Percentiles rank a stretch among this genome's conserved stretches.
Evolutionary conservation across 1,140 invertebrate genomes (phyloP).

Genomic region (Dendroctonus ponderosae): DNA sequence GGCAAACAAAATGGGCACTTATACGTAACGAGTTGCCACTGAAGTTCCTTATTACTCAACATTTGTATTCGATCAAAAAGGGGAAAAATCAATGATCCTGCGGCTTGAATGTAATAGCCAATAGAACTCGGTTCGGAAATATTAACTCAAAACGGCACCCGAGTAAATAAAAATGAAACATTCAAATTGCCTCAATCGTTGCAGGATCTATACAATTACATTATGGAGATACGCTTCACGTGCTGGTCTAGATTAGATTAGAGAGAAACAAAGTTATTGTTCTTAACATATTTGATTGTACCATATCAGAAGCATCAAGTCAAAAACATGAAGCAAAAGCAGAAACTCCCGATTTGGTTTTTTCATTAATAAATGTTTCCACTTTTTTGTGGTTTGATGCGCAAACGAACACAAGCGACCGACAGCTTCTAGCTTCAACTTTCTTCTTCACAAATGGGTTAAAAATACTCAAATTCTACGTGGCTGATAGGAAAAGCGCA

Average conservation of each 20-base stretch:
- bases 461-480: too few species aligned
- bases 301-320: too few species aligned
- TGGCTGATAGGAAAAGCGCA: too few species aligned
- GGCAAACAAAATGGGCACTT: slow-evolving; percentile 11
- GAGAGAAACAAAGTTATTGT: neutral
- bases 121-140: slow-evolving; percentile 19
- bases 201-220: neutral
- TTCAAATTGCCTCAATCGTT: slow-evolving; percentile 12
- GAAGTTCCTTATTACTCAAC: slow-evolving; percentile 16
- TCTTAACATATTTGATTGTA: too few species aligned
- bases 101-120: slow-evolving; percentile 23
- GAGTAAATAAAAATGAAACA: slow-evolving; percentile 21
- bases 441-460: too few species aligned
- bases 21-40: slow-evolving; percentile 18
- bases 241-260: neutral
- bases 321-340: too few species aligned
- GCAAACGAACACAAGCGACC: too few species aligned
- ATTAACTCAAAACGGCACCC: slow-evolving; percentile 14
- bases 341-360: too few species aligned
- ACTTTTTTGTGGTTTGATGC: too few species aligned
- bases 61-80: slow-evolving; percentile 27
- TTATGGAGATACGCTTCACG: slow-evolving; percentile 6
- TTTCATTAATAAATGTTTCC: too few species aligned
- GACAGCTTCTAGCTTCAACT: too few species aligned
- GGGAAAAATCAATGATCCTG: slow-evolving; percentile 27